Evolutionary conservation across 2,113 vertebrate species (phyloP), one percentile per base, ranked within the genome.

Genomic region (Callionymus lyra): DNA sequence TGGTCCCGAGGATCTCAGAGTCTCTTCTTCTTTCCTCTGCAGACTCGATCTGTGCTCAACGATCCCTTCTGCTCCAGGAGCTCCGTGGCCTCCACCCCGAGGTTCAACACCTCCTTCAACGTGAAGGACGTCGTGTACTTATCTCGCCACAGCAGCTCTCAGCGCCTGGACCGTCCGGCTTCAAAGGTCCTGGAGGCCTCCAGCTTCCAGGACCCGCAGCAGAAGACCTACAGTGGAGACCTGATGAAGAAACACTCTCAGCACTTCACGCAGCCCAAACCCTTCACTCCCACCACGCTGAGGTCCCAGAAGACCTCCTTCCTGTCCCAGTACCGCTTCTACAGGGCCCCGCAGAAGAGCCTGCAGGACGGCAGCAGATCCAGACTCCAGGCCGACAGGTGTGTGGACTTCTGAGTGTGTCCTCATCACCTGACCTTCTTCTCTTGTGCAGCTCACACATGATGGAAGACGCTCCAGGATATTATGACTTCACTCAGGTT

Each of bases 281-380:
- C 90, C 12, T 98, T 97, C 47, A 94, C 86, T 6, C 94, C 93
- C 10, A 89, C 89, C 52, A 98, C 87, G 8, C 80, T 98, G 44
- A 88, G 87, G 63, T 88, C 89, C 6, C 84, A 90, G 41, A 87
- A 83, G 38, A 88, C 89, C 58, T 89, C 93, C 11, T 83, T 79
- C 55, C 76, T 98, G 49, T 80, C 85, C 11, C 81, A 82, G 10
- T 97, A 91, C 59, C 89, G 91, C 21, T 96, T 86, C 64, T 98
- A 98, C 57, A 91, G 83, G 33, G 85, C 88, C 41, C 86, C 90
- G 14, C 79, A 10, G 62, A 83, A 65, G 45, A 90, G 70, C 64
- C 27, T 69, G 31, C 34, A 68, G 33, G 33, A 33, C 5, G 36
- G 19, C 53, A 45, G 67, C 12, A 0, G 80, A 86, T 39, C n/a